Evolutionary conservation across 2,113 vertebrate species (phyloP).

Genomic region (Zosterops pallidus): DNA sequence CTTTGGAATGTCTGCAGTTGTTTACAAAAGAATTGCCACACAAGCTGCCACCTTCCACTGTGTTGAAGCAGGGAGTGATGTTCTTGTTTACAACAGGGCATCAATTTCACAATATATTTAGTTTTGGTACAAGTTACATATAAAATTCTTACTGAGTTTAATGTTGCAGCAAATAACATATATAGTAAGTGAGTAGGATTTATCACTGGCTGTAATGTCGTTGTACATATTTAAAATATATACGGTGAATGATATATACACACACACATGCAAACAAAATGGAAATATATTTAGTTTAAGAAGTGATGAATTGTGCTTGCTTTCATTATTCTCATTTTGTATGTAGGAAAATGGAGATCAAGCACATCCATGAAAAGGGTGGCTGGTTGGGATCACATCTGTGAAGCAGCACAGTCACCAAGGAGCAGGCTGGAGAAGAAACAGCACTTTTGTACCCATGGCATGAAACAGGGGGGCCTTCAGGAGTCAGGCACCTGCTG

Average conservation of each 20-base stretch:
- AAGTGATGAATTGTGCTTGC: conserved; percentile 50
- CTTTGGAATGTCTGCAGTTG: conserved; percentile 47
- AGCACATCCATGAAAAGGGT: not conserved
- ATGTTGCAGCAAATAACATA: conserved; percentile 68
- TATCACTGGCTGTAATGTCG: conserved; percentile 49
- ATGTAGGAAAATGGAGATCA: conserved; percentile 36
- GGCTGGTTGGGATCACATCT: not conserved
- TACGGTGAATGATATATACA: conserved; percentile 17
- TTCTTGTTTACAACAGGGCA: conserved; percentile 57
- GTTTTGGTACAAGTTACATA: conserved; percentile 64
- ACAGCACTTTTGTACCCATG: not conserved
- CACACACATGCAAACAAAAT: conserved; percentile 42
- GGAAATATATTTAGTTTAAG: conserved; percentile 63
- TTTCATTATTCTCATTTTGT: conserved; percentile 64
- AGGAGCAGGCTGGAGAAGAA: not conserved
- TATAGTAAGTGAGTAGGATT: conserved; percentile 68
- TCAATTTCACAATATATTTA: conserved; percentile 63
- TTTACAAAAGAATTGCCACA: conserved; percentile 40
- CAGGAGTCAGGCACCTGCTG: not conserved
- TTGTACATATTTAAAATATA: conserved; percentile 41
- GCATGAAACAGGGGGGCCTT: accelerated
- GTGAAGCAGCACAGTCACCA: not conserved
- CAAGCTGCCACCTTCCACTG: conserved; percentile 34
- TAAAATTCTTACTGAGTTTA: conserved; percentile 64
- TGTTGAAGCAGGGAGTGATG: conserved; percentile 30